Base-by-base conservation (phyloP, 2,113 vertebrate species). In the Galbula dea region DNA sequence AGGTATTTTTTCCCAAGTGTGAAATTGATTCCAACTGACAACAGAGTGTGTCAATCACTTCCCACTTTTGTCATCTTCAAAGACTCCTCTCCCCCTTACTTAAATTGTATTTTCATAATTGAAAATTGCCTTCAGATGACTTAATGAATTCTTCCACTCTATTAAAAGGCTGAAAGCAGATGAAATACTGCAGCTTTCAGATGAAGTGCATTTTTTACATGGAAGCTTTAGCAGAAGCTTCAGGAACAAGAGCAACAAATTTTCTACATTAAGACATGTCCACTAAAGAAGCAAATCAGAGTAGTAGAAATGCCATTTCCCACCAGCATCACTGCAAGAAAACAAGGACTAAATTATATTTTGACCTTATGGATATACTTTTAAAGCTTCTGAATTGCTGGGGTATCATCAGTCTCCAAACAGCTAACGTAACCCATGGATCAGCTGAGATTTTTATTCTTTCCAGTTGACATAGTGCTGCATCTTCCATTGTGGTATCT, bases 51-150 rank as follows among this genome's bases (percentile, higher is more conserved):
- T 95, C 93, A 96, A 90, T 97, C 95, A 95, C 49, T 80, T 78
- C 66, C 81, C 78, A 95, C 91, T 96, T 95, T 82, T 93, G 90
- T 92, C 95, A 96, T 90, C 88, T 82, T 95, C 92, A 97, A 95
- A 94, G 85, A 77, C 66, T 86, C 57, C n/a, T 95, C 88, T 96
- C 89, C 63, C 26, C 59, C 79, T 93, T 94, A 93, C 91, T 97
- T 83, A 96, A 95, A 91, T 92, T 90, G 63, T 93, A 94, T 94
- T 97, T 96, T 97, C 66, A 91, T 96, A 95, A 97, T 96, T 96
- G 92, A 96, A 96, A 96, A 95, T 96, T 96, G 83, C 92, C 94
- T 97, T 92, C 78, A 89, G 67, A 94, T 91, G 63, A 71, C 57
- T 96, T 96, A 87, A 94, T 95, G 91, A 96, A 84, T 95, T 96